These are phyloP conservation scores for Perizoma affinitatum DNA, from an alignment of 2,888 invertebrate species.

Conservation along the genomic window DNA sequence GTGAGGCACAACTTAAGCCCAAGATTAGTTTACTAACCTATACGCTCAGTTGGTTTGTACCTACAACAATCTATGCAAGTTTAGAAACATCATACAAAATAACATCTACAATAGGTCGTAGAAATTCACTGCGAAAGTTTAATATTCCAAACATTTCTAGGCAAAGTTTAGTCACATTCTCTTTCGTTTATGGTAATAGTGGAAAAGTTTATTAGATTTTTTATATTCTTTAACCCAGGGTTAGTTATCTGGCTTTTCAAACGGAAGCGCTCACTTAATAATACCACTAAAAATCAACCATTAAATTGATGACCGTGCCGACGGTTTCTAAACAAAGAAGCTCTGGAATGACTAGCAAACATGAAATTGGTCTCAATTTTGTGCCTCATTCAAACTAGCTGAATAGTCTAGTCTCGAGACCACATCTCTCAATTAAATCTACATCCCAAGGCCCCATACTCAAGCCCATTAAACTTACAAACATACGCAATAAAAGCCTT, in stretches of 20 bases:
- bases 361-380: too few species aligned
- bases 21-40: too few species aligned
- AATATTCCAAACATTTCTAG: slow-evolving; percentile 1
- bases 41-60: slow-evolving; percentile 13
- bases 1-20: too few species aligned
- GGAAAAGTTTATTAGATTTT: neutral
- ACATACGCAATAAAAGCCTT: slow-evolving; percentile 18
- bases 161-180: neutral
- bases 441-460: slow-evolving; percentile 4
- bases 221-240: too few species aligned
- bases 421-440: slow-evolving; percentile 8
- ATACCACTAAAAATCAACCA: too few species aligned
- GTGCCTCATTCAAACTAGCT: too few species aligned
- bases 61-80: slow-evolving; percentile 20
- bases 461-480: slow-evolving; percentile 14
- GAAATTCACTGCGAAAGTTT: neutral
- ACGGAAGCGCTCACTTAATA: too few species aligned
- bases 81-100: slow-evolving; percentile 22
- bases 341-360: too few species aligned
- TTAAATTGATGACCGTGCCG: too few species aligned
- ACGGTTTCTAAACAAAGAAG: too few species aligned
- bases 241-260: too few species aligned
- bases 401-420: neutral
- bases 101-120: slow-evolving; percentile 16
- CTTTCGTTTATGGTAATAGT: neutral